These are phyloP conservation scores for Sylvietta virens DNA, from an alignment of 2,113 vertebrate genomes.

Conservation along the genomic window DNA sequence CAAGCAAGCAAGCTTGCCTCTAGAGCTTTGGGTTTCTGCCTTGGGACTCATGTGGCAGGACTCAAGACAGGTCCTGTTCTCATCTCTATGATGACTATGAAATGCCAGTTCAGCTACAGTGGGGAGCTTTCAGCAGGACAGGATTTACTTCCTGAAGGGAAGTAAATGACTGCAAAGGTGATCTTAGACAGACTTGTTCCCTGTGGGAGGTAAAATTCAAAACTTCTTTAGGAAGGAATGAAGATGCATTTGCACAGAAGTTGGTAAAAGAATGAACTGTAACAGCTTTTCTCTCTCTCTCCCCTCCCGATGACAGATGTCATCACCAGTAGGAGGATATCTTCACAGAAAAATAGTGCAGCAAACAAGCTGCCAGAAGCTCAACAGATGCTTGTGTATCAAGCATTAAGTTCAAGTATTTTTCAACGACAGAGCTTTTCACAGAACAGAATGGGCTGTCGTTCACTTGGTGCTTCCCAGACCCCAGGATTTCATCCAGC, in stretches of 20 bases:
- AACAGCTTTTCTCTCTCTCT: not conserved
- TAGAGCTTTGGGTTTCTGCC: not conserved
- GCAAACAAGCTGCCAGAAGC: not conserved
- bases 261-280: not conserved
- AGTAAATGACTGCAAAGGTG: not conserved
- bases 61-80: not conserved
- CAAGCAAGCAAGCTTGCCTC: not conserved
- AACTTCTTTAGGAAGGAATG: not conserved
- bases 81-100: not conserved
- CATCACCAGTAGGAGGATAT: not conserved
- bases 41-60: not conserved
- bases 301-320: not conserved
- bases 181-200: not conserved
- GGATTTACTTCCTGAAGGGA: not conserved
- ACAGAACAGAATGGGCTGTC: not conserved
- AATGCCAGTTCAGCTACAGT: not conserved
- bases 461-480: fast-evolving
- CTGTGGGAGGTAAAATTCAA: not conserved
- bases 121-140: not conserved
- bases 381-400: not conserved
- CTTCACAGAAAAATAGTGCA: not conserved
- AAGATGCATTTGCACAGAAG: not conserved
- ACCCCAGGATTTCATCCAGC: not conserved
- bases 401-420: not conserved
- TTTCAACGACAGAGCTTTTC: not conserved